Evolutionary conservation across 2,113 vertebrate species (phyloP), one percentile per base, ranked within the genome.

Genomic region (Hyperoodon ampullatus): DNA sequence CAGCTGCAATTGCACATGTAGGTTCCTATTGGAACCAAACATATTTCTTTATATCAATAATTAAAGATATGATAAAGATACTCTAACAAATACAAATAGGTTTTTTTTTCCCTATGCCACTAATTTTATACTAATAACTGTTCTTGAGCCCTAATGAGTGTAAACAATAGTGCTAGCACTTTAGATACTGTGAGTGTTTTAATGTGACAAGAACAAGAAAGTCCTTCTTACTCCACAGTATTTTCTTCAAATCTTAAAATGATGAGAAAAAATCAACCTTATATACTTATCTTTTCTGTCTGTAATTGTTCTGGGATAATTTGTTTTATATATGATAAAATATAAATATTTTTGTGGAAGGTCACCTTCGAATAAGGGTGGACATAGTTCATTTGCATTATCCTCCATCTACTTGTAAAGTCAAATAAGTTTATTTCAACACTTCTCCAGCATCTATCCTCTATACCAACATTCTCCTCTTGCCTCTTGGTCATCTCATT

Each of bases 401-500:
- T 28, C 5, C 2, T 66, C 4, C 8, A 0, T 66, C 2, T 53
- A 6, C 4, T 75, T 78, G 42, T 81, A 58, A 84, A 78, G 33
- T 0, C 23, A 66, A 72, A 53, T 19, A 28, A 53, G 14, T 33
- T 61, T 72, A 77, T 78, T 75, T 77, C 16, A n/a, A 39, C 19
- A 35, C 9, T 9, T 68, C 18, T 77, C 35, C 30, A 66, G 3
- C 26, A 50, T 28, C 82, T 82, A 15, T 61, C 0, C 11, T 53
- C 13, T 66, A 47, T 9, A 55, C 2, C 6, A 78, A 12, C 3
- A 33, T 28, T 50, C 3, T 72, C 42, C 30, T 68, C 35, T 93
- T 78, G 16, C 0, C 3, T 86, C 39, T 74, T 1, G 11, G 5
- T 6, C 0, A 28, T 78, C 12, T n/a, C 23, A 1, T 39, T 55